phyloP scores from a whole-genome alignment of 2,888 invertebrate species.

The Drosophila emarginata region DNA sequence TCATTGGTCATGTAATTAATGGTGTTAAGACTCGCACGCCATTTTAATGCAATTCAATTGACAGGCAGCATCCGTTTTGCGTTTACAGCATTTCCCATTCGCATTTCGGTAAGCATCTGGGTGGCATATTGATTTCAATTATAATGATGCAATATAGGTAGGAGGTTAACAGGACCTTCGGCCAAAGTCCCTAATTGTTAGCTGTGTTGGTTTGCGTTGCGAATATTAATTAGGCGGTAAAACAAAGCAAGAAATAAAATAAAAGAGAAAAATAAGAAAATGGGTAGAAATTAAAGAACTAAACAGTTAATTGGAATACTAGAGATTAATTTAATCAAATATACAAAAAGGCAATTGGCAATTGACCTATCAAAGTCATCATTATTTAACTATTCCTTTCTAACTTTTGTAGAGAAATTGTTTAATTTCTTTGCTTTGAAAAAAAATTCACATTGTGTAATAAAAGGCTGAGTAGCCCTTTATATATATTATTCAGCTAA shows the following conservation, averaged over 20 bases:
- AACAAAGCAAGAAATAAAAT: background rate
- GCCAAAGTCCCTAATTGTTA: conserved; percentile 51
- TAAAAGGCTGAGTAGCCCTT: too few relatives aligned
- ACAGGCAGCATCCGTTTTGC: conserved; percentile 60
- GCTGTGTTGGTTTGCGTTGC: conserved; percentile 29
- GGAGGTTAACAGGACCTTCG: conserved; percentile 27
- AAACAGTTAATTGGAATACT: conserved; percentile 2
- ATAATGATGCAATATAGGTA: conserved; percentile 58
- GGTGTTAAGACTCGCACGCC: conserved; percentile 70
- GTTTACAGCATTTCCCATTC: conserved; percentile 40
- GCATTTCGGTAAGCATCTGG: conserved; percentile 30
- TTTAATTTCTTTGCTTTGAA: too few relatives aligned
- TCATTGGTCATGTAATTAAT: conserved; percentile 73
- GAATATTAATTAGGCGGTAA: conserved; percentile 46
- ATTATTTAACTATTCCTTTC: too few relatives aligned
- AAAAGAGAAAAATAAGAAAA: background rate
- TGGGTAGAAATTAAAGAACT: background rate
- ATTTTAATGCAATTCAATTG: conserved; percentile 67
- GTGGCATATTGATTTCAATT: conserved; percentile 77
- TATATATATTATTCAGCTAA: too few relatives aligned
- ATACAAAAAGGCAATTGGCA: too few relatives aligned
- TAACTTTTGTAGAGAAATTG: too few relatives aligned
- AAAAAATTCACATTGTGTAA: too few relatives aligned
- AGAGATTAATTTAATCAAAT: background rate
- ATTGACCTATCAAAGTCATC: too few relatives aligned